Base-by-base conservation (phyloP, 1,140 invertebrate species). In the Aphelenchoides besseyi region DNA sequence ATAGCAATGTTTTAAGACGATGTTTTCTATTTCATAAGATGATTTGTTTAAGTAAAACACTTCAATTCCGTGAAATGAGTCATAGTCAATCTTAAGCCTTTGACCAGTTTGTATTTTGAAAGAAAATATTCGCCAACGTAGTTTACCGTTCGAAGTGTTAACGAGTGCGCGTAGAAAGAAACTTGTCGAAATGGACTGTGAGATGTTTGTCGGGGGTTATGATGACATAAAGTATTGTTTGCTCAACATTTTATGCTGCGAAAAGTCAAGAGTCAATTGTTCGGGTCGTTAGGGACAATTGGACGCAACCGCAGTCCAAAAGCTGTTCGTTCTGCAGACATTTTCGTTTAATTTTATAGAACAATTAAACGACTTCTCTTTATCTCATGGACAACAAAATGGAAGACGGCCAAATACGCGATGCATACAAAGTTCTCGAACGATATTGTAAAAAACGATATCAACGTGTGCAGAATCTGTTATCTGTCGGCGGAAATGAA, bases 361-460 rank as follows among this genome's bases (percentile, higher is more conserved):
- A 48, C 41, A 23, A 48, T 48, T 23, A 23, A 16, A 16, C 41
- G 41, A 48, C 41, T 48, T 16, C n/a, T n/a, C n/a, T n/a, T n/a
- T n/a, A n/a, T n/a, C n/a, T n/a, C n/a, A n/a, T n/a, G n/a, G n/a
- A n/a, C n/a, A n/a, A 12, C 12, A 48, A 48, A 48, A 48, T 48
- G 41, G 41, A 48, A 12, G 41, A 23, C 41, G 23, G 41, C 41
- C 41, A 48, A 48, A 48, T 23, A 23, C 41, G 64, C 12, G 2
- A 1, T 3, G 64, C 64, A 16, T 33, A 41, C 29, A 67, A 67
- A 36, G 33, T 69, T 12, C 61, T 69, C 18, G 67, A 69, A 8
- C 37, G 41, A n/a, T 69, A 69, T 61, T 61, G 52, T 32, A 23
- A 26, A 16, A 69, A 54, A 41, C 37, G 41, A 18, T 69, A 69